These are phyloP conservation scores for Sphaerophoria rueppellii DNA, from an alignment of 2,888 invertebrate species.

Conservation along the genomic window DNA sequence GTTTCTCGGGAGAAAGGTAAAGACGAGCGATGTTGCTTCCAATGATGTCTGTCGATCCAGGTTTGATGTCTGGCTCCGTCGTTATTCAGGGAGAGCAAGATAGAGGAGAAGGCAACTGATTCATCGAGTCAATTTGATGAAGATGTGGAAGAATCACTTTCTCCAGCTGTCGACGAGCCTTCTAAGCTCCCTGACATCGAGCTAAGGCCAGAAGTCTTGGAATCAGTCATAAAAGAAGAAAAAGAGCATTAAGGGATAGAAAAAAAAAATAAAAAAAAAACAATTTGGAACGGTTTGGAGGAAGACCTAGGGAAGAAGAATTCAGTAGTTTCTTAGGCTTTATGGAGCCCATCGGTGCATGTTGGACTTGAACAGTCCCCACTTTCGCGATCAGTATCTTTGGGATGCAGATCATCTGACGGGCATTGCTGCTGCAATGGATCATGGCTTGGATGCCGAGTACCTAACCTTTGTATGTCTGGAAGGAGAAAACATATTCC, in stretches of 20 bases:
- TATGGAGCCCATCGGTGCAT: constrained; percentile 76
- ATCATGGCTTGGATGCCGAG: constrained; percentile 74
- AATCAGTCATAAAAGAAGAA: constrained; percentile 45
- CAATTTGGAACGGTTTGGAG: constrained; percentile 75
- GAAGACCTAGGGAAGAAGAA: constrained; percentile 76
- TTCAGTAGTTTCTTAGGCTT: constrained; percentile 76
- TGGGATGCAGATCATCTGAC: constrained; percentile 76
- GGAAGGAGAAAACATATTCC: constrained; percentile 76
- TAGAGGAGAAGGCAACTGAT: constrained; percentile 46
- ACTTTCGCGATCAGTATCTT: constrained; percentile 74
- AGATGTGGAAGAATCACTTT: neutral
- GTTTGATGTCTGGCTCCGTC: constrained; percentile 69
- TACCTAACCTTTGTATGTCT: too few species aligned
- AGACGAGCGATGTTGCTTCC: constrained; percentile 14
- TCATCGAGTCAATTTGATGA: constrained; percentile 50
- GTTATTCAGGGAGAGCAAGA: constrained; percentile 37
- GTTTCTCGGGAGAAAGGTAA: constrained; percentile 19
- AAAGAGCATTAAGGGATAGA: constrained; percentile 37
- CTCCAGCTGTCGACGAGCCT: neutral
- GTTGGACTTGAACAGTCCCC: constrained; percentile 75
- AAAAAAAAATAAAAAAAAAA: constrained; percentile 68
- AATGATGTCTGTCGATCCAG: constrained; percentile 68
- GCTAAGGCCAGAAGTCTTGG: neutral
- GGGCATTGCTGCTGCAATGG: constrained; percentile 77
- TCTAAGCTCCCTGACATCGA: neutral